Conservation (phyloP, 1,140 invertebrate genomes). For the Drosophila miranda region DNA sequence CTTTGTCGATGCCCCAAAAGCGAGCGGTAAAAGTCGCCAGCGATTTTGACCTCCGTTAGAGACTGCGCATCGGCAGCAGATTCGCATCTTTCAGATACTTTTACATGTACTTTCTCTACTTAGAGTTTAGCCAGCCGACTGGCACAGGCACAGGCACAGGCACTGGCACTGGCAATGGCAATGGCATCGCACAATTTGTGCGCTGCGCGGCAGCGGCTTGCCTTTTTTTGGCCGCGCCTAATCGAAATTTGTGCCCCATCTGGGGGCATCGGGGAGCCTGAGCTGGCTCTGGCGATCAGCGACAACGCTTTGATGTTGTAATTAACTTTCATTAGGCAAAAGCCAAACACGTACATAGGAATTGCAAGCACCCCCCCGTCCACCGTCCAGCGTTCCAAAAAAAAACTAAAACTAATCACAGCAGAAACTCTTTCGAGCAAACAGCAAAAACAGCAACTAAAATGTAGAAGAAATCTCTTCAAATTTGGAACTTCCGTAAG, state of each 20-base stretch:
- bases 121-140: constrained; percentile 25
- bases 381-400: not conserved
- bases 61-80: constrained; percentile 36
- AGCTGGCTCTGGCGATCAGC: constrained; percentile 15
- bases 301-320: constrained; percentile 52
- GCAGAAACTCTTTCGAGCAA: too few relatives aligned
- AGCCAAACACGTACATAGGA: constrained; percentile 23
- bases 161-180: too few relatives aligned
- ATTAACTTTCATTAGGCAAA: constrained; percentile 48
- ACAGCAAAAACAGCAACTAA: too few relatives aligned
- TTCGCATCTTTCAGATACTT: constrained; percentile 53
- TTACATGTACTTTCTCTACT: constrained; percentile 54
- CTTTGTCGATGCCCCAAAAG: constrained; percentile 23
- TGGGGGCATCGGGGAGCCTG: too few relatives aligned
- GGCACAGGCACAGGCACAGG: too few relatives aligned
- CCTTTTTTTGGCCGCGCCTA: constrained; percentile 46
- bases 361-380: not conserved
- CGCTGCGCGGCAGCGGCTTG: not conserved
- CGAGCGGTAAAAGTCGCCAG: constrained; percentile 45
- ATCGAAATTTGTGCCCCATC: constrained; percentile 43
- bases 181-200: constrained; percentile 44
- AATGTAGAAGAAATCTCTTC: constrained; percentile 33
- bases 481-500: constrained; percentile 46
- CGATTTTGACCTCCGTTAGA: constrained; percentile 43
- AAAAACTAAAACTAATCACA: constrained; percentile 11